These are phyloP conservation scores for Eriocheir sinensis DNA, from an alignment of 1,140 invertebrate genomes.

Conservation along the genomic window DNA sequence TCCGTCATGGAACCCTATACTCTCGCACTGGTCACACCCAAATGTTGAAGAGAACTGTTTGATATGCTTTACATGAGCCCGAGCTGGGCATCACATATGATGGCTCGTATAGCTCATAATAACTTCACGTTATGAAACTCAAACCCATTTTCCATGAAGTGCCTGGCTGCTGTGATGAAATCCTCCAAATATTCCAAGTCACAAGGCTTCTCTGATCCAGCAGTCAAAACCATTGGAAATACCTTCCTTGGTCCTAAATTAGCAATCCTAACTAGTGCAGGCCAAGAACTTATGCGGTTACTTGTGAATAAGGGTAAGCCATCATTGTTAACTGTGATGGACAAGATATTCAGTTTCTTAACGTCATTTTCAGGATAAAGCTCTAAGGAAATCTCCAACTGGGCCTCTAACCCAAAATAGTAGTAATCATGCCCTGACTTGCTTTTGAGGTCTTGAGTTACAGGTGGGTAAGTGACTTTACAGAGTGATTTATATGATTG, in stretches of 20 bases:
- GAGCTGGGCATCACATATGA: constrained; percentile 41
- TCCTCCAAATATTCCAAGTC: constrained; percentile 44
- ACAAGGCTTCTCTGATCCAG: constrained; percentile 37
- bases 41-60: constrained; percentile 46
- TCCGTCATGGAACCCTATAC: constrained; percentile 34
- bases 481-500: constrained; percentile 46
- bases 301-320: constrained; percentile 52
- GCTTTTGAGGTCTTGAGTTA: constrained; percentile 44
- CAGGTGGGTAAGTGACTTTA: constrained; percentile 42
- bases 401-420: constrained; percentile 34
- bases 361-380: constrained; percentile 48
- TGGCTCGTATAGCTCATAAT: neutral
- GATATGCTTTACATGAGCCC: constrained; percentile 39
- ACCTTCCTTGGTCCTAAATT: constrained; percentile 51
- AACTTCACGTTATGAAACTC: neutral
- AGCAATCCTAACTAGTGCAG: constrained; percentile 37
- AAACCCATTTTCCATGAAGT: constrained; percentile 32
- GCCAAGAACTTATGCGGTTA: constrained; percentile 33
- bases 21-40: constrained; percentile 37
- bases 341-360: constrained; percentile 35
- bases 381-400: constrained; percentile 1
- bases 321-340: constrained; percentile 52
- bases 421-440: constrained; percentile 32
- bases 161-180: constrained; percentile 36
- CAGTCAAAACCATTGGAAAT: constrained; percentile 34